Evolutionary conservation across 2,888 invertebrate species (phyloP).

Genomic region (Coecobrya sp.): DNA sequence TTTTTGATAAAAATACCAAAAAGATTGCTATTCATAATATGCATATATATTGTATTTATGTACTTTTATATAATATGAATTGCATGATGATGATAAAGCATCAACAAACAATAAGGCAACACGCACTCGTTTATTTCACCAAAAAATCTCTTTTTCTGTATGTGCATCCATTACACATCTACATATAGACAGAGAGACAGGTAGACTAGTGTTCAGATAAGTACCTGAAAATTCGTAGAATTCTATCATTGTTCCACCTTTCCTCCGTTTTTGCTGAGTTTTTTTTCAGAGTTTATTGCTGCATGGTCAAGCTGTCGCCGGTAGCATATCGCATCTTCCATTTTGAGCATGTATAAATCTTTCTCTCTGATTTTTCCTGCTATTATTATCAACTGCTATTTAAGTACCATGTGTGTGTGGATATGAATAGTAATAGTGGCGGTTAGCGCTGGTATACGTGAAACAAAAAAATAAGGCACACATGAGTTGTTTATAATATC

Average conservation of each 20-base stretch:
- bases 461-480: conserved; percentile 15
- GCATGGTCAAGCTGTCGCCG: conserved; percentile 82
- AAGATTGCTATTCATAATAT: conserved; percentile 44
- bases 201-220: conserved; percentile 69
- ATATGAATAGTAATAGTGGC: background rate
- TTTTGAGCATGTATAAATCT: conserved; percentile 69
- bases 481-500: conserved; percentile 33
- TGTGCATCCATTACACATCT: background rate
- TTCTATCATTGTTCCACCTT: conserved; percentile 80
- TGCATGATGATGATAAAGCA: conserved; percentile 55
- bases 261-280: conserved; percentile 49
- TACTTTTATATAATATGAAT: conserved; percentile 28
- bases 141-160: background rate
- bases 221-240: conserved; percentile 82
- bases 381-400: conserved; percentile 75
- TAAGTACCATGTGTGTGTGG: conserved; percentile 28
- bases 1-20: conserved; percentile 55
- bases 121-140: conserved; percentile 30
- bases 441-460: background rate
- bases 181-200: background rate
- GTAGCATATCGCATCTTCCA: conserved; percentile 70
- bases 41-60: conserved; percentile 33
- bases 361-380: conserved; percentile 59
- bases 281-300: conserved; percentile 52
- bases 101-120: conserved; percentile 50